Percentiles rank a stretch among this genome's conserved stretches.
Conservation (phyloP, 1,140 invertebrate species). For the Heliconius congener region DNA sequence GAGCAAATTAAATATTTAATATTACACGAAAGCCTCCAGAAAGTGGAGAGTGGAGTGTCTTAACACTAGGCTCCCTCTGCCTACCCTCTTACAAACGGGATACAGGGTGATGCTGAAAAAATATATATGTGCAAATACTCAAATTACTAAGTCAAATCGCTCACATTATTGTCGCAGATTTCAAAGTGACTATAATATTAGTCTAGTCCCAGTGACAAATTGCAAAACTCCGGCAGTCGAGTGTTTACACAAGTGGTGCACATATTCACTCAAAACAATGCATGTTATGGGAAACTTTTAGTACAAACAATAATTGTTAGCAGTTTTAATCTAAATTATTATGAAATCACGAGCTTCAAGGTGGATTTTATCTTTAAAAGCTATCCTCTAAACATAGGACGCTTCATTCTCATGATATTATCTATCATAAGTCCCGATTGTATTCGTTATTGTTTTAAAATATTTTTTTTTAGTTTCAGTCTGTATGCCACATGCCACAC, state of each 20-base stretch:
- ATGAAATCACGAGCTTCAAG: conserved; percentile 45
- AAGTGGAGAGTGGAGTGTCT: too few relatives aligned
- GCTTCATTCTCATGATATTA: conserved; percentile 1
- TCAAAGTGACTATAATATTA: conserved; percentile 18
- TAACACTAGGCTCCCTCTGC: too few relatives aligned
- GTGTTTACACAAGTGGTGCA: conserved; percentile 58
- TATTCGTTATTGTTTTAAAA: background rate
- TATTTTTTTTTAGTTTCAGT: too few relatives aligned
- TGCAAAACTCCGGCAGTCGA: conserved; percentile 53
- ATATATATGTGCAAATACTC: background rate
- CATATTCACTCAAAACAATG: conserved; percentile 59
- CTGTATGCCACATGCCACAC: too few relatives aligned
- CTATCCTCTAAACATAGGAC: conserved; percentile 5
- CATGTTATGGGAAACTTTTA: conserved; percentile 57
- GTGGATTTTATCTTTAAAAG: conserved; percentile 35
- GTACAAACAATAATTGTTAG: conserved; percentile 51
- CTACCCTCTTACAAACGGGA: too few relatives aligned
- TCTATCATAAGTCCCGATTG: background rate
- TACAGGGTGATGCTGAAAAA: too few relatives aligned
- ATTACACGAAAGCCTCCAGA: too few relatives aligned
- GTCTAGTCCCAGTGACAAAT: conserved; percentile 44
- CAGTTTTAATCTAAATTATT: conserved; percentile 58
- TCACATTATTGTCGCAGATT: conserved; percentile 22
- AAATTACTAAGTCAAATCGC: conserved; percentile 23
- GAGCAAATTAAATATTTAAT: too few relatives aligned